phyloP scores from a whole-genome alignment of 2,888 invertebrate species.

The Ophraella communa region DNA sequence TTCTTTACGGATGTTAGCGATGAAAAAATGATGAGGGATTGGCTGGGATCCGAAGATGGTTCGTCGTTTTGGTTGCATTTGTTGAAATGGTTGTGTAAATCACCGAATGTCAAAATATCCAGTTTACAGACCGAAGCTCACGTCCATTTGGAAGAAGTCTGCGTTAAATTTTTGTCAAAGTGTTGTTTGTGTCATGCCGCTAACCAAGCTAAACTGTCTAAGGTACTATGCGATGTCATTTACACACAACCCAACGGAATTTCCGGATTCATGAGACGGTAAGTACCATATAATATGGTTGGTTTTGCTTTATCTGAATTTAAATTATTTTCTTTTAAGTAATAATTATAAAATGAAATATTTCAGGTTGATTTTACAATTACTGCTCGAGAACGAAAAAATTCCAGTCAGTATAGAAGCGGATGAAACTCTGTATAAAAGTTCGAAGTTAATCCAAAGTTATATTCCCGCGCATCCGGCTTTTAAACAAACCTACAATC shows the following conservation, averaged over 20 bases:
- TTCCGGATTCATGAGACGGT: constrained; percentile 85
- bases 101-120: constrained; percentile 48
- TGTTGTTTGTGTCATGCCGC: constrained; percentile 84
- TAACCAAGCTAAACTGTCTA: constrained; percentile 84
- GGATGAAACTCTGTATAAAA: constrained; percentile 58
- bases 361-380: constrained; percentile 2
- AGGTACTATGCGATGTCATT: constrained; percentile 79
- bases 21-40: constrained; percentile 83
- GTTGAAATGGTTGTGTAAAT: constrained; percentile 73
- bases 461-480: constrained; percentile 68
- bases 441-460: constrained; percentile 51
- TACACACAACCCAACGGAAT: constrained; percentile 72
- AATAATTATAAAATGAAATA: no score
- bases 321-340: no score
- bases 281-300: constrained; percentile 70
- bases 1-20: constrained; percentile 83
- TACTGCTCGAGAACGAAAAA: constrained; percentile 70
- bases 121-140: constrained; percentile 57
- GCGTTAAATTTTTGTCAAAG: constrained; percentile 81
- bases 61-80: constrained; percentile 87
- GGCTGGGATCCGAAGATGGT: constrained; percentile 83
- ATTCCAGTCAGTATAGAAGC: constrained; percentile 74
- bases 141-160: constrained; percentile 74
- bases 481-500: constrained; percentile 75
- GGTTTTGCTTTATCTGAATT: no score